Base-by-base conservation (phyloP, 2,797 vertebrate species). In the Poecilia picta region DNA sequence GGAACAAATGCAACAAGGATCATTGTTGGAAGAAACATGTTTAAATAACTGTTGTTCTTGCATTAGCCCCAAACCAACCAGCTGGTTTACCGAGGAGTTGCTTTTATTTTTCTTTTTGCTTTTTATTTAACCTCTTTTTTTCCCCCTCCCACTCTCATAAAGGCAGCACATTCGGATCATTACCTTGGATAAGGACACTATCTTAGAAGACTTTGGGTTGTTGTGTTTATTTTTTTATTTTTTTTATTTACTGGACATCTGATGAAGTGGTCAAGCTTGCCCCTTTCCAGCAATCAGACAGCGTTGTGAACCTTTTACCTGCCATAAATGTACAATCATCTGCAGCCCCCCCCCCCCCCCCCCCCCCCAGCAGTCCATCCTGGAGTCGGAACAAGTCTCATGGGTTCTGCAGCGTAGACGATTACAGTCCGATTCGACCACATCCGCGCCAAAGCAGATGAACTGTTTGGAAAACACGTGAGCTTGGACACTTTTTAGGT, bases 171-270 rank as follows among this genome's bases (percentile, higher is more conserved):
- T 85, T 74, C 86, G 89, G 90, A 92, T 86, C 86, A 87, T 85
- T 83, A 85, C 86, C 68, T 85, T 85, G 80, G 89, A 88, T 77
- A 86, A 90, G 87, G 91, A 94, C 92, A 89, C 87, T 88, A 89
- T 92, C 75, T 81, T 89, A 83, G 86, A 83, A 76, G 81, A 88
- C 76, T 83, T 86, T 77, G 74, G 78, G 51, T 90, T 88, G 62
- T 88, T 75, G 68, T 81, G 77, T 89, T 87, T 10, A 62, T 87
- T 76, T 82, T 82, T 87, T 89, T 83, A 83, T 47, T 5, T 72
- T 87, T 33, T 74, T 81, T 86, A 89, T 84, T 85, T 47, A 84
- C 49, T 81, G 85, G 77, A 89, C 79, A 73, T 75, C 64, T 78
- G 55, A 77, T 8, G 45, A 78, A 86, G 73, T 73, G 74, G 75